A percentile compares a stretch with the other conserved stretches of the same genome.
Evolutionary conservation across 35 echinoderm and acorn worm species (phyloP).

Genomic region (Chiridota heheva): DNA sequence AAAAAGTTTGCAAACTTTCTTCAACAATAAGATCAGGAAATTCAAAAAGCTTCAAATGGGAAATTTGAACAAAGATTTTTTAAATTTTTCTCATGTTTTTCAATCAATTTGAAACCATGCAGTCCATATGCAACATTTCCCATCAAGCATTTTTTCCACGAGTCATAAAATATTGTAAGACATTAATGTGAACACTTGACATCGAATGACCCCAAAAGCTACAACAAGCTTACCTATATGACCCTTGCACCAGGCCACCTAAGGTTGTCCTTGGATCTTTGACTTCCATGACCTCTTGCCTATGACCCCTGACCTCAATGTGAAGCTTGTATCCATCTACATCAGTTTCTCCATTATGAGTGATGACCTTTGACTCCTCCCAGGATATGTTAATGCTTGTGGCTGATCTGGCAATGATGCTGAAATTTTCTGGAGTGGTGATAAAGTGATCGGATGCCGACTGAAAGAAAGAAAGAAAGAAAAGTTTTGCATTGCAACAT

Average conservation of each 20-base stretch:
- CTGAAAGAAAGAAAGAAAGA: neutral
- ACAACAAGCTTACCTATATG: slow-evolving; percentile 62
- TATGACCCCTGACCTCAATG: slow-evolving; percentile 58
- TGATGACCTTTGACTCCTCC: slow-evolving; percentile 33
- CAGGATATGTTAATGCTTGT: slow-evolving; percentile 76
- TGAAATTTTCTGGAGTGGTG: slow-evolving; percentile 41
- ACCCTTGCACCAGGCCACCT: slow-evolving; percentile 75
- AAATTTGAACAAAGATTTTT: too few species aligned
- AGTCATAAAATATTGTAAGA: too few species aligned
- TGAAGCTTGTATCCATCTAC: slow-evolving; percentile 69
- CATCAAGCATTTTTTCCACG: too few species aligned
- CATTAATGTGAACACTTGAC: too few species aligned
- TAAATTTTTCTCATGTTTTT: too few species aligned
- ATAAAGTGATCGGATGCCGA: neutral
- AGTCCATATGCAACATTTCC: too few species aligned
- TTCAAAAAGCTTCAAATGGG: too few species aligned
- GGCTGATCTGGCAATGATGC: slow-evolving; percentile 32
- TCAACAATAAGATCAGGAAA: too few species aligned
- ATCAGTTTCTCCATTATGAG: neutral
- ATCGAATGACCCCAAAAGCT: too few species aligned
- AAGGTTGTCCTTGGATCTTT: slow-evolving; percentile 61
- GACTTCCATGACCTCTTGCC: slow-evolving; percentile 64
- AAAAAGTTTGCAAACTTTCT: too few species aligned
- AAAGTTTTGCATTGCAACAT: neutral
- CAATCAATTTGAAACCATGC: too few species aligned